Conservation (phyloP, 2,113 vertebrate genomes). For the Phylloscopus trochilus region DNA sequence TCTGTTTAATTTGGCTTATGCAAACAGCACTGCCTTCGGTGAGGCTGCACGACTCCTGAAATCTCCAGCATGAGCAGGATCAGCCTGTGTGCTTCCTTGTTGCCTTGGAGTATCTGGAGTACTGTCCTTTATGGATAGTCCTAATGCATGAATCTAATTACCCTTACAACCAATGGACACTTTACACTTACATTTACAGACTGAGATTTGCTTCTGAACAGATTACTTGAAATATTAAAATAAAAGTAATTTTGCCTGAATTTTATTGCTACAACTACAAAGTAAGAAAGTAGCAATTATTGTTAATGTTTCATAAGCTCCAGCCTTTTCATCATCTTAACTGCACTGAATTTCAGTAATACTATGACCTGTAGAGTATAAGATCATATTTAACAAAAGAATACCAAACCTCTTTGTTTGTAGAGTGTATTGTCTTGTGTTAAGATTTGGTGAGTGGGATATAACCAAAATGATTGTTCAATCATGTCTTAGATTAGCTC, state of each 20-base stretch:
- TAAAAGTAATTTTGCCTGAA: not conserved
- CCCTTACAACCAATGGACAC: not conserved
- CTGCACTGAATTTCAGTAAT: not conserved
- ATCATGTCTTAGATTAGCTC: slow-evolving; percentile 6
- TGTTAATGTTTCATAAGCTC: not conserved
- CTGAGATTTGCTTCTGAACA: not conserved
- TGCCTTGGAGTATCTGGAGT: not conserved
- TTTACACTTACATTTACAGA: not conserved
- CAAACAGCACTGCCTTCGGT: not conserved
- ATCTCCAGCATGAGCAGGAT: not conserved
- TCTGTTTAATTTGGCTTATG: not conserved
- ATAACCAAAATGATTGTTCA: not conserved
- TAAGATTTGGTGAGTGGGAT: not conserved
- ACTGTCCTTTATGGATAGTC: not conserved
- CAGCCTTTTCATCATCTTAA: not conserved
- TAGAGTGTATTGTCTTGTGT: not conserved
- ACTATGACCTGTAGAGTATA: not conserved
- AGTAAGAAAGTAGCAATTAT: not conserved
- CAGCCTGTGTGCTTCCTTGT: not conserved
- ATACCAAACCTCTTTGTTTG: not conserved
- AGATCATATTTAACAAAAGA: not conserved
- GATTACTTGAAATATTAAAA: not conserved
- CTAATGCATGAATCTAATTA: not conserved
- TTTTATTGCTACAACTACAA: not conserved
- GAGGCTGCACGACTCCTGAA: not conserved